Percentiles rank a stretch among this genome's conserved stretches.
Evolutionary conservation across 2,888 invertebrate species (phyloP).

Genomic region (Chloroclysta siterata): DNA sequence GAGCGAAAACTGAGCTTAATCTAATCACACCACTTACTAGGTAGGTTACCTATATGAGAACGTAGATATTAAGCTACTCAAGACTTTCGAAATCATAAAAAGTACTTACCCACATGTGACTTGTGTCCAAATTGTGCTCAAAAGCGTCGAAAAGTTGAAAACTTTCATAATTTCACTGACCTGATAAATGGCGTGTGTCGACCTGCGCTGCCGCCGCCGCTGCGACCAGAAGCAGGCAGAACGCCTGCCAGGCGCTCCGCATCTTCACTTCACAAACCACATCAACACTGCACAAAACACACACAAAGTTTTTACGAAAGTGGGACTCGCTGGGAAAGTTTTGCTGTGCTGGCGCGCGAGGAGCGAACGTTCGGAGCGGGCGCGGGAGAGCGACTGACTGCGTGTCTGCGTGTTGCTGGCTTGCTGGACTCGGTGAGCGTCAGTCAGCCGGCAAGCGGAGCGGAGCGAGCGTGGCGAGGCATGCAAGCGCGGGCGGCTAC

Average conservation of each 20-base stretch:
- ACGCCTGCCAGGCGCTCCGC: constrained; percentile 80
- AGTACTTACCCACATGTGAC: constrained; percentile 16
- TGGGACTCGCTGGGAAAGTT: constrained; percentile 68
- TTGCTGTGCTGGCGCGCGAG: constrained; percentile 56
- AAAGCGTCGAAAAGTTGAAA: constrained; percentile 31
- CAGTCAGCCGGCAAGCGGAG: too few relatives aligned
- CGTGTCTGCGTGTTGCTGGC: constrained; percentile 64
- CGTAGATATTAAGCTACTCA: not conserved
- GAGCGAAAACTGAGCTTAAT: constrained; percentile 2
- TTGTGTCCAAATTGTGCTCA: constrained; percentile 25
- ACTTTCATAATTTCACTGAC: constrained; percentile 49
- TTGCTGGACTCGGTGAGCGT: constrained; percentile 53
- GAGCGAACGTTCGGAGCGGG: constrained; percentile 44
- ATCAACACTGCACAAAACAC: constrained; percentile 74
- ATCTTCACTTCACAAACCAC: constrained; percentile 73
- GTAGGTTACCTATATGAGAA: not conserved
- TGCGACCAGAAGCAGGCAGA: constrained; percentile 71
- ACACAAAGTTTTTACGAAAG: constrained; percentile 47
- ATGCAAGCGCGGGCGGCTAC: constrained; percentile 20
- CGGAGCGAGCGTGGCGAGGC: constrained; percentile 46
- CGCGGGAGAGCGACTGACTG: constrained; percentile 67
- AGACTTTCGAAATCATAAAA: constrained; percentile 24
- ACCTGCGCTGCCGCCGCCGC: constrained; percentile 68
- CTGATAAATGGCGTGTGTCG: constrained; percentile 79
- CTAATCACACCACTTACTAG: too few relatives aligned